Percentiles rank a stretch among this genome's conserved stretches.
Evolutionary conservation across 2,888 invertebrate genomes (phyloP).

Genomic region (Drosophila atroscutellata): DNA sequence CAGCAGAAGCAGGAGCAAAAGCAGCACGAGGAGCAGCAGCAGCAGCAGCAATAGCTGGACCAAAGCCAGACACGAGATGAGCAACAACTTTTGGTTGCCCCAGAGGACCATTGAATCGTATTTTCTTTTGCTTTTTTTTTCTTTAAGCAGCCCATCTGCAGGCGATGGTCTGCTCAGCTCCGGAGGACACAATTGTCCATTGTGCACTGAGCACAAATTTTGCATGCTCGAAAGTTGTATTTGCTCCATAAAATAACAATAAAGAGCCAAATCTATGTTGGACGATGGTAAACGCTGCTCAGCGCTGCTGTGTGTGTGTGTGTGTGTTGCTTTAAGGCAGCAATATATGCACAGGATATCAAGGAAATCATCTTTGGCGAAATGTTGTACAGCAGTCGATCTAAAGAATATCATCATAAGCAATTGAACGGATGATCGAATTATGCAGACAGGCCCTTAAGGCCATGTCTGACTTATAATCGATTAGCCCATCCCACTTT

Average conservation of each 20-base stretch:
- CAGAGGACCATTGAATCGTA: constrained; percentile 27
- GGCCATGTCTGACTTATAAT: constrained; percentile 35
- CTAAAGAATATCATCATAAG: constrained; percentile 61
- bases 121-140: constrained; percentile 33
- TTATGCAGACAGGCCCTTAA: constrained; percentile 49
- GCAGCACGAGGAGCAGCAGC: background rate
- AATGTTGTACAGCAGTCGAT: constrained; percentile 7
- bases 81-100: constrained; percentile 41
- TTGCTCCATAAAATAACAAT: constrained; percentile 76
- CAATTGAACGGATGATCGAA: constrained; percentile 78
- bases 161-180: constrained; percentile 14
- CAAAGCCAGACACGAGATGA: constrained; percentile 30
- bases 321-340: constrained; percentile 47
- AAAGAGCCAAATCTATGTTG: constrained; percentile 64
- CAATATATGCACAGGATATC: constrained; percentile 67
- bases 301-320: constrained; percentile 22
- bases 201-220: constrained; percentile 64
- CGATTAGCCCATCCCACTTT: background rate
- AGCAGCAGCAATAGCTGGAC: constrained; percentile 1
- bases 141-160: constrained; percentile 28
- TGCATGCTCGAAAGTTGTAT: constrained; percentile 72
- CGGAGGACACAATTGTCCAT: constrained; percentile 56
- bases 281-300: constrained; percentile 33
- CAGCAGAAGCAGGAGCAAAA: background rate
- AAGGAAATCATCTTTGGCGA: constrained; percentile 55